Base-by-base conservation (phyloP, 2,113 vertebrate species). In the Stegastes partitus region DNA sequence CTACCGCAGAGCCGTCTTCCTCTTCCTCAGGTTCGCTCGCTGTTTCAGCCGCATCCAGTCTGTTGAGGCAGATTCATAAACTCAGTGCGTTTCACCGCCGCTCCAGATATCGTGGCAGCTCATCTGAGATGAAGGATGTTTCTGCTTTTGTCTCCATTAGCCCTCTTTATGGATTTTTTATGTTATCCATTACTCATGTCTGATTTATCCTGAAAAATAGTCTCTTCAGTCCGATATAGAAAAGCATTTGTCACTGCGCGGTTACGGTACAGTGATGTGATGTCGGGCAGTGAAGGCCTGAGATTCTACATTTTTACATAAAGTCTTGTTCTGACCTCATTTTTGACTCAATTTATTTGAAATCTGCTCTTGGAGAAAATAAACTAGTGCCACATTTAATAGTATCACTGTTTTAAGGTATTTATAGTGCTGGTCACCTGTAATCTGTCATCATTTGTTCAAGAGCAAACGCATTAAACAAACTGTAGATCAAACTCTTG, bases 11-110 rank as follows among this genome's bases (percentile, higher is more conserved):
- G 74, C 94, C 85, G 95, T 98, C 92, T 98, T 99, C 85, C 91
- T 99, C 61, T 98, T 99, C 83, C 96, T 99, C 87, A 99, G 98
- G 98, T 99, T 74, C 86, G 91, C 25, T n/a, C 53, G 19, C 9
- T 15, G 7, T 23, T n/a, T 45, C 28, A 14, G 34, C 16, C 12
- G 0, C 18, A 1, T 50, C 31, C 9, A 23, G 23, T 49, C 26
- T 56, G n/a, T 18, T 69, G 15, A 73, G 19, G 44, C 26, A 3
- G 4, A 42, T 22, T 58, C 31, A 58, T 1, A 77, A 2, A 25
- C 26, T 49, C n/a, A n/a, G n/a, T n/a, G n/a, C n/a, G n/a, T n/a
- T n/a, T n/a, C 25, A 3, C 37, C 9, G 50, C 25, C 61, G 55
- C 37, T 39, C 15, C 34, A 37, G n/a, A 49, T 49, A 49, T 4